Evolutionary conservation across 2,888 invertebrate species (phyloP).

Genomic region (Opisthograptis luteolata): DNA sequence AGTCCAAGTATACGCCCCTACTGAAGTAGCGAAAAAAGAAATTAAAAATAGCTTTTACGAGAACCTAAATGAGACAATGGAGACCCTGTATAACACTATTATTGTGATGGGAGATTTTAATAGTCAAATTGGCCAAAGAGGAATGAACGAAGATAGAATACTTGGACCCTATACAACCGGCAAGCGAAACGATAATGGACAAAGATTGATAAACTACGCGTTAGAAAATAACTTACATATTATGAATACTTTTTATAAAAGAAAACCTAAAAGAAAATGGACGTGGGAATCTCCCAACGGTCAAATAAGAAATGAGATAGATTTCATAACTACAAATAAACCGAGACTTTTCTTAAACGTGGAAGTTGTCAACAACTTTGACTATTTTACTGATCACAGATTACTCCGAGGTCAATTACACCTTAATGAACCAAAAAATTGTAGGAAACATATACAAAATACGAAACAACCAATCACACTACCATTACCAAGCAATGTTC

Average conservation of each 20-base stretch:
- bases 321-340: constrained; percentile 26
- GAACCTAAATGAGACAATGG: constrained; percentile 6
- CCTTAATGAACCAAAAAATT: too few species aligned
- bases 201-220: constrained; percentile 29
- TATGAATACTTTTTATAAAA: constrained; percentile 31
- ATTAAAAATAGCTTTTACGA: constrained; percentile 15
- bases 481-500: too few species aligned
- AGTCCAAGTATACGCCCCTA: constrained; percentile 25
- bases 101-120: constrained; percentile 36
- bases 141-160: constrained; percentile 28
- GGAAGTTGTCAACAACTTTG: constrained; percentile 16
- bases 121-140: constrained; percentile 30
- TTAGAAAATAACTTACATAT: constrained; percentile 30
- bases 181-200: constrained; percentile 34
- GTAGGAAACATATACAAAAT: too few species aligned
- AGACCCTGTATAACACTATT: constrained; percentile 4
- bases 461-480: too few species aligned
- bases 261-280: constrained; percentile 29
- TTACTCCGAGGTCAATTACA: too few species aligned
- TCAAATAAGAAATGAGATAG: constrained; percentile 31
- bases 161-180: constrained; percentile 22
- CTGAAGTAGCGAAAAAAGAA: constrained; percentile 11
- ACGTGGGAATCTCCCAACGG: constrained; percentile 36
- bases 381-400: too few species aligned
- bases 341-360: constrained; percentile 14